phyloP scores from a whole-genome alignment of 2,113 vertebrate genomes.

The Gambusia affinis region DNA sequence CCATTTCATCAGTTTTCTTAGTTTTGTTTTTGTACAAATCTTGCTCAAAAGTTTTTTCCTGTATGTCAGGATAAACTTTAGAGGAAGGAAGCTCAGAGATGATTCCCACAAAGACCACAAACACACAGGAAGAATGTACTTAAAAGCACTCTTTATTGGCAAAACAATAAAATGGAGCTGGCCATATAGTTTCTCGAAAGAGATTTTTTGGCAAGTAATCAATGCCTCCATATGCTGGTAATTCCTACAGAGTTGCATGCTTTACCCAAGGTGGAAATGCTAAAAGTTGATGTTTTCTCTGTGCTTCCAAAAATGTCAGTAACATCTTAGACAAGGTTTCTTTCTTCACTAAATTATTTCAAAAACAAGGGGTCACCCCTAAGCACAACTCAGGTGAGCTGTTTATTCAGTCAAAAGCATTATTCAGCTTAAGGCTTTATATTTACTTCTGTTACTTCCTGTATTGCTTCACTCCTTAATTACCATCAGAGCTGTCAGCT shows the following conservation, averaged over 20 bases:
- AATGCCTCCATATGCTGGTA: conserved; percentile 1
- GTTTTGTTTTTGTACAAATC: background rate
- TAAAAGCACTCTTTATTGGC: conserved; percentile 9
- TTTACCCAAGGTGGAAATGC: background rate
- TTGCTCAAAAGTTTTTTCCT: conserved; percentile 1
- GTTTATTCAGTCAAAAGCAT: too few species aligned
- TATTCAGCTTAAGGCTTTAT: too few species aligned
- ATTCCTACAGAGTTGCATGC: background rate
- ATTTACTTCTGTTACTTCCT: too few species aligned
- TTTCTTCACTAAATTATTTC: too few species aligned
- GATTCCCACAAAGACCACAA: conserved; percentile 6
- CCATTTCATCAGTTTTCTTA: background rate
- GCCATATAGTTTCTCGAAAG: background rate
- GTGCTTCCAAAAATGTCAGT: background rate
- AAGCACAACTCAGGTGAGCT: background rate
- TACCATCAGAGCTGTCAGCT: too few species aligned
- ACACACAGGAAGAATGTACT: conserved; percentile 9
- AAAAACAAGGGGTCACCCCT: background rate
- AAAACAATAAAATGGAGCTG: conserved; percentile 23
- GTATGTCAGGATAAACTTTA: conserved; percentile 4
- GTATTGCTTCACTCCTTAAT: too few species aligned
- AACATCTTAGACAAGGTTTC: background rate
- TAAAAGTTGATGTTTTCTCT: background rate
- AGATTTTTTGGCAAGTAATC: conserved; percentile 12
- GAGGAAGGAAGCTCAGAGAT: background rate